These are phyloP conservation scores for Crenichthys baileyi DNA, from an alignment of 2,797 vertebrate species.

Conservation along the genomic window DNA sequence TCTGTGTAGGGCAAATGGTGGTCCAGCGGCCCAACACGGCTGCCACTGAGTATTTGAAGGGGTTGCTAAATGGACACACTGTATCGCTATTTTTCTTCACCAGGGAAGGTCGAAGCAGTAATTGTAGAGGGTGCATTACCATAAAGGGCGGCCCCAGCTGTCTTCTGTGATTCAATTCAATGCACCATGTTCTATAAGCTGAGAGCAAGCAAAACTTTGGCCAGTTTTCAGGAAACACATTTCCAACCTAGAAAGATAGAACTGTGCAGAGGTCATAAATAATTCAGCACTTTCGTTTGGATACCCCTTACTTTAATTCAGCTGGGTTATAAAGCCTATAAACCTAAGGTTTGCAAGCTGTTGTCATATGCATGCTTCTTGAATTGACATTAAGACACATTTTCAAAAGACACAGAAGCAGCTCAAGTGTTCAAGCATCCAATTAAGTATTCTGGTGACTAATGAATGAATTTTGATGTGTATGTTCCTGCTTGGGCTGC, in stretches of 20 bases:
- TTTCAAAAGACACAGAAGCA: neutral
- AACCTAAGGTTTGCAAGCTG: constrained; percentile 41
- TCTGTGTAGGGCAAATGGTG: constrained; percentile 72
- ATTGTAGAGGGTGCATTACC: constrained; percentile 84
- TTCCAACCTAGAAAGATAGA: constrained; percentile 54
- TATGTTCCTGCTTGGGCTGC: too few relatives aligned
- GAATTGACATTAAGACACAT: constrained; percentile 3
- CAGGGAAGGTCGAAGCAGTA: constrained; percentile 86
- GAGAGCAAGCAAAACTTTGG: constrained; percentile 65
- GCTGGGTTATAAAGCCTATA: constrained; percentile 53
- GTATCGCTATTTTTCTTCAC: constrained; percentile 77
- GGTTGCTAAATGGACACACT: constrained; percentile 66
- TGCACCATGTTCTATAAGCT: constrained; percentile 66
- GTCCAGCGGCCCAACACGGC: constrained; percentile 73
- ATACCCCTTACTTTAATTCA: constrained; percentile 47
- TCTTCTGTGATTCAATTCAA: constrained; percentile 84
- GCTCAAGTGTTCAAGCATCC: neutral
- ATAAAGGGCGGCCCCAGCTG: constrained; percentile 85
- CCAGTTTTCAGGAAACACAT: constrained; percentile 73
- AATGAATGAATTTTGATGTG: neutral
- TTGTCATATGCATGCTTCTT: constrained; percentile 14
- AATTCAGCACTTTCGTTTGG: constrained; percentile 55
- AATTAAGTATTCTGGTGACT: neutral
- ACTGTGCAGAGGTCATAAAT: constrained; percentile 66
- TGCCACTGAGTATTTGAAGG: constrained; percentile 82